Evolutionary conservation across 2,113 vertebrate species (phyloP).

Genomic region (Grus americana): DNA sequence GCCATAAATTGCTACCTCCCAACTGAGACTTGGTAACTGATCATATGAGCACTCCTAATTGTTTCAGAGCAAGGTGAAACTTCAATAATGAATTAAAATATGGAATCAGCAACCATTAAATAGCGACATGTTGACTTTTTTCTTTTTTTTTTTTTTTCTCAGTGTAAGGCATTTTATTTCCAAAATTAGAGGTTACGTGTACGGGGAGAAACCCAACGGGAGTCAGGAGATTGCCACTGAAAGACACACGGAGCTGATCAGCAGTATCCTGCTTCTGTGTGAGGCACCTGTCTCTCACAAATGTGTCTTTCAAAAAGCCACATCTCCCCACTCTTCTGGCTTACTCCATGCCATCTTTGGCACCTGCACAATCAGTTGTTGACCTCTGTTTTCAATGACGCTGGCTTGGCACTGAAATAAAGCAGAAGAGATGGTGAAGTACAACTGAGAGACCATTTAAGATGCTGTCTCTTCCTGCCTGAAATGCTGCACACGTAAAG

Average conservation of each 20-base stretch:
- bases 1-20: constrained; percentile 50
- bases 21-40: constrained; percentile 50
- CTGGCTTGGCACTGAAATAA: constrained; percentile 1
- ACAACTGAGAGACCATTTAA: neutral
- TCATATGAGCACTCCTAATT: constrained; percentile 31
- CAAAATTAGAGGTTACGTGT: constrained; percentile 34
- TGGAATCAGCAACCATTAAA: constrained; percentile 58
- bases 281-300: constrained; percentile 46
- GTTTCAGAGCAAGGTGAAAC: constrained; percentile 64
- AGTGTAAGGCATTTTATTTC: neutral
- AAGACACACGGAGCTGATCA: constrained; percentile 29
- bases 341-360: constrained; percentile 9
- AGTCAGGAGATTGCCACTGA: constrained; percentile 16
- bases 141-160: neutral
- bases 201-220: neutral
- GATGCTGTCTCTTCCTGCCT: neutral
- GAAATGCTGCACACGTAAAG: neutral
- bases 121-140: neutral
- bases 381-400: constrained; percentile 49
- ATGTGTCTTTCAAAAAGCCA: constrained; percentile 16
- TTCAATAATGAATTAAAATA: constrained; percentile 55
- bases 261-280: neutral
- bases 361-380: constrained; percentile 30
- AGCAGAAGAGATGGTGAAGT: neutral
- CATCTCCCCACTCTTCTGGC: neutral